Conservation (phyloP, 1,140 invertebrate genomes). For the Lamellibrachia luymesi region DNA sequence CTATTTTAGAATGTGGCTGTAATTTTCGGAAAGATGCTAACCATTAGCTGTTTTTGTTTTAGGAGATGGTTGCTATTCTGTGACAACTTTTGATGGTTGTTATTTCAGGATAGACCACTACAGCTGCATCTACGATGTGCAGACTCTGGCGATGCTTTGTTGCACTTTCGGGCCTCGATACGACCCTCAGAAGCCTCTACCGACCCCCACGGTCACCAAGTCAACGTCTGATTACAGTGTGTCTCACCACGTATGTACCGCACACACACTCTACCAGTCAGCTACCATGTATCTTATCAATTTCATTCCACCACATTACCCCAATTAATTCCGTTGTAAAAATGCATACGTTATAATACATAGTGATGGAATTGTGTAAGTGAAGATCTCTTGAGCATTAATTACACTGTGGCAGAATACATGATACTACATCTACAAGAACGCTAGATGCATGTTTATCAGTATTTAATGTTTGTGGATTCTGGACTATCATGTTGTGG, state of each 20-base stretch:
- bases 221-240: not conserved
- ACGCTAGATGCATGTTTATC: not conserved
- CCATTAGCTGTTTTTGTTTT: not conserved
- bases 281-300: not conserved
- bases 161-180: slow-evolving; percentile 74
- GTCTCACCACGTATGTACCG: not conserved
- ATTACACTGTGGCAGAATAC: not conserved
- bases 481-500: not conserved
- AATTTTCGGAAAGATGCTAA: slow-evolving; percentile 8
- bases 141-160: slow-evolving; percentile 89
- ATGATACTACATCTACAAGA: not conserved
- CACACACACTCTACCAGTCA: not conserved
- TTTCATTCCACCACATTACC: not conserved
- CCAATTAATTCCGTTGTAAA: not conserved
- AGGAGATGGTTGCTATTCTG: slow-evolving; percentile 4
- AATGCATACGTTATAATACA: not conserved
- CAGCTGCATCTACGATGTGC: slow-evolving; percentile 73
- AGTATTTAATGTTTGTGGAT: not conserved
- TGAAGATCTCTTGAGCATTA: not conserved
- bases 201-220: not conserved
- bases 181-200: slow-evolving; percentile 9
- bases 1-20: slow-evolving; percentile 27
- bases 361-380: not conserved
- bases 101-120: slow-evolving; percentile 60
- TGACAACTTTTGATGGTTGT: not conserved